A percentile compares a stretch with the other conserved stretches of the same genome.
phyloP scores from a whole-genome alignment of 1,140 invertebrate genomes.

The Dysdera silvatica region DNA sequence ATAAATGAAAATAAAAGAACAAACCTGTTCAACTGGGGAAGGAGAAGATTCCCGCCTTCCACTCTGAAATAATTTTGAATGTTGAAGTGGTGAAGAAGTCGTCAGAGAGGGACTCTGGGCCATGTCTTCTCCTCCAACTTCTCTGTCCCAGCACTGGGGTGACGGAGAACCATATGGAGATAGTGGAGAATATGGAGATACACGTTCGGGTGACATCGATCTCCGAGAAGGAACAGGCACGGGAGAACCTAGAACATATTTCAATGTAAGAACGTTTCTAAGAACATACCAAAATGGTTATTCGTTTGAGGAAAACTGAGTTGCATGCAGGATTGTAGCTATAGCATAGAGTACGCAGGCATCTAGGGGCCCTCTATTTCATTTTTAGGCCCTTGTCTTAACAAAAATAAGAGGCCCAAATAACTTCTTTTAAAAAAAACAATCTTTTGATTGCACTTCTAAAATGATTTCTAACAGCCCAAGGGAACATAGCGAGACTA shows the following conservation, averaged over 20 bases:
- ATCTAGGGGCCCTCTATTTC: no score
- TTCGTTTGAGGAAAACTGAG: no score
- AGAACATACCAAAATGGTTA: background rate
- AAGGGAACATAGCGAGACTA: no score
- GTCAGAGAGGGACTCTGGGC: conserved; percentile 3
- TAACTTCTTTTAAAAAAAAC: no score
- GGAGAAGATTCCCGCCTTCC: conserved; percentile 4
- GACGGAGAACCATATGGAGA: conserved; percentile 9
- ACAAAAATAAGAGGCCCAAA: no score
- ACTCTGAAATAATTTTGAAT: conserved; percentile 1
- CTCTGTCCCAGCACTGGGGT: conserved; percentile 3
- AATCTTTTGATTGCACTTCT: no score
- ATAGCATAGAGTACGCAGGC: no score
- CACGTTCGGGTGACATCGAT: conserved; percentile 11
- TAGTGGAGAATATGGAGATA: background rate
- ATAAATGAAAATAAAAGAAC: background rate
- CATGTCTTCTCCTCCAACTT: conserved; percentile 27
- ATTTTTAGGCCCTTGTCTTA: background rate
- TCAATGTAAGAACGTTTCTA: background rate
- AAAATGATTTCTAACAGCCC: no score
- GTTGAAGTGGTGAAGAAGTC: conserved; percentile 8
- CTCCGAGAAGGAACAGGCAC: conserved; percentile 41
- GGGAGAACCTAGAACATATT: conserved; percentile 40
- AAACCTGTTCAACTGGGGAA: conserved; percentile 18
- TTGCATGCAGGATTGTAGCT: no score